Percentiles rank a stretch among this genome's conserved stretches.
phyloP scores from a whole-genome alignment of 2,797 vertebrate species.

The Xerus rutilus region DNA sequence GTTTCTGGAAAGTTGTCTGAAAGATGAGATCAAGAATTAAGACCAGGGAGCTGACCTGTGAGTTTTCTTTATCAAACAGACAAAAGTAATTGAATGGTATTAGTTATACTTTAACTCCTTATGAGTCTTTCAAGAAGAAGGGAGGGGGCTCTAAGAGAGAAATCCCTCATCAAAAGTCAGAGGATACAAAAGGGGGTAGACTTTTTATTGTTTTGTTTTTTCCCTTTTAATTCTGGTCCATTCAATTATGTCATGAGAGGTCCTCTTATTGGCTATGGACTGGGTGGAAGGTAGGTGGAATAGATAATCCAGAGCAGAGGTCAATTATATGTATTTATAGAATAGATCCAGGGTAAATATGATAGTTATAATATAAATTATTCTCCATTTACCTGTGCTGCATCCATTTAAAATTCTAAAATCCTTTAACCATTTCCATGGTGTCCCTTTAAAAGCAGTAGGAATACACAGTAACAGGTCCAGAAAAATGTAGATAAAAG shows the following conservation, averaged over 20 bases:
- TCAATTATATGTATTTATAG: constrained; percentile 66
- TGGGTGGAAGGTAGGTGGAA: constrained; percentile 24
- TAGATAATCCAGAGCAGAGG: constrained; percentile 62
- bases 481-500: constrained; percentile 52
- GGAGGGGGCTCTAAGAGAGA: constrained; percentile 28
- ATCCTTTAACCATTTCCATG: constrained; percentile 12
- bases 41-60: constrained; percentile 92
- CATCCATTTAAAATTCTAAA: constrained; percentile 54
- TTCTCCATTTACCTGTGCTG: not conserved
- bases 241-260: constrained; percentile 88
- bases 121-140: constrained; percentile 87
- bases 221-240: constrained; percentile 83
- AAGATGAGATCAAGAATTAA: constrained; percentile 86
- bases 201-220: constrained; percentile 83
- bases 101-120: constrained; percentile 98
- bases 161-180: constrained; percentile 76
- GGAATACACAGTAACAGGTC: constrained; percentile 11
- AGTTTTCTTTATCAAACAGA: constrained; percentile 91
- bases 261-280: constrained; percentile 73
- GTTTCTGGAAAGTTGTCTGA: constrained; percentile 78
- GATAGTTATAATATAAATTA: constrained; percentile 41
- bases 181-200: constrained; percentile 88
- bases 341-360: constrained; percentile 62
- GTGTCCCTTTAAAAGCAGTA: constrained; percentile 47
- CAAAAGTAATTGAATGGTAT: constrained; percentile 89